phyloP scores from a whole-genome alignment of 2,797 vertebrate genomes.

The Cygnus olor region DNA sequence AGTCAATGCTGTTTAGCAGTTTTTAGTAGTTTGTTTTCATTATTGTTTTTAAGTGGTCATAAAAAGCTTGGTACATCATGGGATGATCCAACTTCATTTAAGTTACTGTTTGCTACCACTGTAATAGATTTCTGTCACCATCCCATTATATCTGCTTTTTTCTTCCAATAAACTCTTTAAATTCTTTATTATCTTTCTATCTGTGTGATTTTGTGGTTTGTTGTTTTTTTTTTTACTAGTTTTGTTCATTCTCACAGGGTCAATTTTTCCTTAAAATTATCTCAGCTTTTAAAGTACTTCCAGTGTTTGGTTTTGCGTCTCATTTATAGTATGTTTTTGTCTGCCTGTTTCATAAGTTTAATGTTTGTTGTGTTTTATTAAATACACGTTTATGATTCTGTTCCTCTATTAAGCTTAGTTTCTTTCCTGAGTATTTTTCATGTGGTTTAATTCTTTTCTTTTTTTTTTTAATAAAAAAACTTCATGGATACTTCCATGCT shows the following conservation, averaged over 20 bases:
- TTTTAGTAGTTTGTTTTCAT: constrained; percentile 3
- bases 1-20: background rate
- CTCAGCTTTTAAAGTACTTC: background rate
- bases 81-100: background rate
- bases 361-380: background rate
- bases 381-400: background rate
- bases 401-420: background rate
- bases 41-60: constrained; percentile 2
- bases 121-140: constrained; percentile 69
- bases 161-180: constrained; percentile 81
- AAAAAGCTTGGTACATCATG: constrained; percentile 10
- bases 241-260: constrained; percentile 31
- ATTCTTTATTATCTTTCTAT: constrained; percentile 74
- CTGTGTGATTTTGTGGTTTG: constrained; percentile 51
- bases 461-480: background rate
- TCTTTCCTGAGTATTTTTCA: background rate
- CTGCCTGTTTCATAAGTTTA: background rate
- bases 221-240: constrained; percentile 25
- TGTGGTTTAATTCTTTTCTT: background rate
- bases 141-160: constrained; percentile 71
- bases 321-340: background rate
- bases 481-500: background rate
- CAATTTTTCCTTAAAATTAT: background rate
- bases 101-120: constrained; percentile 63
- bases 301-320: background rate